phyloP scores from a whole-genome alignment of 2,113 vertebrate species.

The Daphoenositta chrysoptera region DNA sequence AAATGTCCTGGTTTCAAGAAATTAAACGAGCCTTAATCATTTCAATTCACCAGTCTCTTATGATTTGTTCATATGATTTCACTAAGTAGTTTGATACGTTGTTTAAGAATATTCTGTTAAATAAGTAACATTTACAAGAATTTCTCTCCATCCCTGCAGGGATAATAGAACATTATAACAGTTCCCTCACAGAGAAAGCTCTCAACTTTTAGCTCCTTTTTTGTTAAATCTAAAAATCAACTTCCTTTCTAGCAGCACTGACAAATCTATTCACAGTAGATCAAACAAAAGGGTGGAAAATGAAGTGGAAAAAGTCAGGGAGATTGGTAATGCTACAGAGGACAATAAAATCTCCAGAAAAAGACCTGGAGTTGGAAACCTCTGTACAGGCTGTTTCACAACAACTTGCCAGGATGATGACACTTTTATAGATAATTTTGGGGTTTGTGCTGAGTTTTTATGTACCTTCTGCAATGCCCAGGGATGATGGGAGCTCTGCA shows the following conservation, averaged over 20 bases:
- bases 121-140: conserved; percentile 60
- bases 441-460: not conserved
- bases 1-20: conserved; percentile 40
- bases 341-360: not conserved
- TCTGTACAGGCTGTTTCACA: not conserved
- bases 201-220: conserved; percentile 38
- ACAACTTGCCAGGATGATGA: not conserved
- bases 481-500: not conserved
- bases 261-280: conserved; percentile 11
- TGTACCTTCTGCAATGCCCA: not conserved
- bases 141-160: conserved; percentile 44
- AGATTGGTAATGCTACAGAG: not conserved
- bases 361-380: not conserved
- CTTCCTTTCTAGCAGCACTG: conserved; percentile 17
- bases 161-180: conserved; percentile 52
- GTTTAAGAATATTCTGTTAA: conserved; percentile 64
- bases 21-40: conserved; percentile 19
- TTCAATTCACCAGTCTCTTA: conserved; percentile 29
- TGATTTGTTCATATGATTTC: conserved; percentile 40
- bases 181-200: conserved; percentile 34
- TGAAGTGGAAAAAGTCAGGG: not conserved
- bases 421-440: not conserved
- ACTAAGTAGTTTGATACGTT: conserved; percentile 35
- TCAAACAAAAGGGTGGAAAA: conserved; percentile 7
- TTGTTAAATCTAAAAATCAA: conserved; percentile 39